These are phyloP conservation scores for Hypolimnas misippus DNA, from an alignment of 2,888 invertebrate species.

Conservation along the genomic window DNA sequence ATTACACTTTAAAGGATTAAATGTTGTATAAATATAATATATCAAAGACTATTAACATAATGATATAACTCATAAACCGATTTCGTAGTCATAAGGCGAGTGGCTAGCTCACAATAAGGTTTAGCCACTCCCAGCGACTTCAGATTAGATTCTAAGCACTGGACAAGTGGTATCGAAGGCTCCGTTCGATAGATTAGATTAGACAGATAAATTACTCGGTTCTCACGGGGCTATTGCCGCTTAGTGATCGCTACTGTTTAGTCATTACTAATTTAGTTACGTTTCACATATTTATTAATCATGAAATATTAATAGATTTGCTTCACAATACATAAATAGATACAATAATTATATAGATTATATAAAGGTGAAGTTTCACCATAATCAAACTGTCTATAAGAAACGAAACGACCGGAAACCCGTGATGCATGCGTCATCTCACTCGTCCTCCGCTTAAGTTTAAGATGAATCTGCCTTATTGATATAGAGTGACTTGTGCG, in stretches of 20 bases:
- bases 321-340: neutral
- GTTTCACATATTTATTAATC: neutral
- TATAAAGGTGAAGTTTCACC: neutral
- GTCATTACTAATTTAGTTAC: slow-evolving; percentile 16
- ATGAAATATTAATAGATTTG: neutral
- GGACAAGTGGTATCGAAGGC: slow-evolving; percentile 43
- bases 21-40: slow-evolving; percentile 5
- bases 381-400: neutral
- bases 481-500: slow-evolving; percentile 34
- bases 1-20: slow-evolving; percentile 7
- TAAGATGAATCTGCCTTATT: slow-evolving; percentile 31
- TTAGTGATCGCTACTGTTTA: slow-evolving; percentile 31
- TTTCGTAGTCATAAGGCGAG: slow-evolving; percentile 20
- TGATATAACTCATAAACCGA: slow-evolving; percentile 12
- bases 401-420: slow-evolving; percentile 16
- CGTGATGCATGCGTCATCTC: slow-evolving; percentile 28
- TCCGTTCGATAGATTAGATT: slow-evolving; percentile 66
- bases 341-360: neutral
- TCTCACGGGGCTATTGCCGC: slow-evolving; percentile 61
- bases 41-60: slow-evolving; percentile 12
- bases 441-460: slow-evolving; percentile 19
- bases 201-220: slow-evolving; percentile 74
- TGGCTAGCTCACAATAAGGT: slow-evolving; percentile 25
- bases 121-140: slow-evolving; percentile 26
- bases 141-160: slow-evolving; percentile 31